phyloP scores from a whole-genome alignment of 2,797 vertebrate genomes.

The Sylvilagus floridanus region DNA sequence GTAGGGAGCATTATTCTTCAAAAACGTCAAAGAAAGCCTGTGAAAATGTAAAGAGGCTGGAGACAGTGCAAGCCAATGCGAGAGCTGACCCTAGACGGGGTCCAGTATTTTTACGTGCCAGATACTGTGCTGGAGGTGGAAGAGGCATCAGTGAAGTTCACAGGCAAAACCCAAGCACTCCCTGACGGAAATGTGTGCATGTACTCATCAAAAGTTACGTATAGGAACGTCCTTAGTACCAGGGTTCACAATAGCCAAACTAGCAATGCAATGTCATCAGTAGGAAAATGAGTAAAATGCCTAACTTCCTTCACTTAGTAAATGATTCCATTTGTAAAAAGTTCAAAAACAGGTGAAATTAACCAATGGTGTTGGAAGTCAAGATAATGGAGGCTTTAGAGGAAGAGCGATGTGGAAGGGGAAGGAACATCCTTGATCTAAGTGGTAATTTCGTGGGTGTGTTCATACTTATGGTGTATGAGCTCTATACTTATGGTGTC shows the following conservation, averaged over 20 bases:
- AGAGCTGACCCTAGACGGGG: background rate
- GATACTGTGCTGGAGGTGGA: background rate
- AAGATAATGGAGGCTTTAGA: background rate
- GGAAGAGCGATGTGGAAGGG: background rate
- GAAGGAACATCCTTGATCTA: background rate
- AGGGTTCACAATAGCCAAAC: background rate
- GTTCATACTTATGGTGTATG: background rate
- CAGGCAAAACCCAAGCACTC: background rate
- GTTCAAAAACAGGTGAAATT: slow-evolving; percentile 11
- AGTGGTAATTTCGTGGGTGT: background rate
- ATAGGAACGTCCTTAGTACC: background rate
- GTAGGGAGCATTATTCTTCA: background rate
- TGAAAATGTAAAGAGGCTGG: background rate
- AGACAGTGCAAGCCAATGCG: background rate
- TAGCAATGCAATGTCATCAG: background rate
- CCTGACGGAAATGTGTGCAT: background rate
- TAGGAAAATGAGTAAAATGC: background rate
- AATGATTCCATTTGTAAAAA: slow-evolving; percentile 7
- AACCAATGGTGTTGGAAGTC: background rate
- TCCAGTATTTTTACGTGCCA: background rate
- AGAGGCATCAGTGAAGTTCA: background rate
- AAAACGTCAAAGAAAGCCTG: background rate
- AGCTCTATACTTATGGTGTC: background rate
- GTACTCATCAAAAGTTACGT: background rate
- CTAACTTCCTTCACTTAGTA: no score